Evolutionary conservation across 1,140 invertebrate genomes (phyloP).

Genomic region (Sitobion miscanthi): DNA sequence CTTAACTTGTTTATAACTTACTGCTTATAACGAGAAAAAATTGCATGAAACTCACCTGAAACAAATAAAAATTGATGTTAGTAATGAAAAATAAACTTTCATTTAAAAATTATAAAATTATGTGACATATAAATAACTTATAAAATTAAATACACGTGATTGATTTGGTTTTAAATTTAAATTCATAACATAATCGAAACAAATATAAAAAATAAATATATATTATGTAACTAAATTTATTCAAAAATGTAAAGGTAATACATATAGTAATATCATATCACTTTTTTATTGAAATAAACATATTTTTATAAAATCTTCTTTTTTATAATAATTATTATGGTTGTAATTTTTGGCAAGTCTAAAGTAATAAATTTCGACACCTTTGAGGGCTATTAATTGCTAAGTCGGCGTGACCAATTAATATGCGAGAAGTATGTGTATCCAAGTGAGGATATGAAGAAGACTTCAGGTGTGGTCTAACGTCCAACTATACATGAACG

Average conservation of each 20-base stretch:
- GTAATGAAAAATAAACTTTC: neutral
- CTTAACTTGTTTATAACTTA: neutral
- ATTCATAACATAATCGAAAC: too few species aligned
- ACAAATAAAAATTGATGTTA: neutral
- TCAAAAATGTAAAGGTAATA: neutral
- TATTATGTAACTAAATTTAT: neutral
- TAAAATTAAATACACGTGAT: neutral
- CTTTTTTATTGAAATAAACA: neutral
- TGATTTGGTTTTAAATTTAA: too few species aligned
- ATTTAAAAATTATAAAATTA: neutral
- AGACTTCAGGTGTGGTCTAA: conserved; percentile 28
- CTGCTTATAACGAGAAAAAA: neutral
- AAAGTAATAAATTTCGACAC: conserved; percentile 21
- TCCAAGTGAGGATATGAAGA: neutral
- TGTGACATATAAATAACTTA: too few species aligned
- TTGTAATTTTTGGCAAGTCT: conserved; percentile 24
- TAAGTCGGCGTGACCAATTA: conserved; percentile 41
- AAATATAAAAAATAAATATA: too few species aligned
- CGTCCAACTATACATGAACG: neutral
- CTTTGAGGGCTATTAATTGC: conserved; percentile 14
- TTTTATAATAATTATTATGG: neutral
- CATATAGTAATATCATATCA: neutral
- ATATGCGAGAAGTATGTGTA: neutral
- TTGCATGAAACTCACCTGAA: conserved; percentile 38
- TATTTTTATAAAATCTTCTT: neutral